These are phyloP conservation scores for Hypselothyrea guttata DNA, from an alignment of 2,888 invertebrate species.

Conservation along the genomic window DNA sequence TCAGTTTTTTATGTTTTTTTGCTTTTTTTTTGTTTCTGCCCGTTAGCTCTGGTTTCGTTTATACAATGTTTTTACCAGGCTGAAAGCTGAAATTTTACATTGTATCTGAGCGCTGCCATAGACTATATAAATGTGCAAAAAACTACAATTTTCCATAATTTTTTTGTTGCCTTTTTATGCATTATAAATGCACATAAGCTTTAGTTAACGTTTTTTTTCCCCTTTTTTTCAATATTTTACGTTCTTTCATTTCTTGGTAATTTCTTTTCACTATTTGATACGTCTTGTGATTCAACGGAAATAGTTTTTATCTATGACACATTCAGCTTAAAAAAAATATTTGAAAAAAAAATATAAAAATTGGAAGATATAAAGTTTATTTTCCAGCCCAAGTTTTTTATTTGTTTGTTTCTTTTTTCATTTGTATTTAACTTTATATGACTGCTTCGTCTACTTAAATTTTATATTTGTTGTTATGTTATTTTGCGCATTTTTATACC, in stretches of 20 bases:
- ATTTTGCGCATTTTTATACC: slow-evolving; percentile 26
- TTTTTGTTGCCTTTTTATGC: no score
- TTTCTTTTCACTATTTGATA: slow-evolving; percentile 33
- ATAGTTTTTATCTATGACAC: slow-evolving; percentile 61
- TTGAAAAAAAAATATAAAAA: not conserved
- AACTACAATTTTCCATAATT: no score
- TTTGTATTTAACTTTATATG: not conserved
- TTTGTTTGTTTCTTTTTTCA: slow-evolving; percentile 12
- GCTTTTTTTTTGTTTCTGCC: slow-evolving; percentile 8
- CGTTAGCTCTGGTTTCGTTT: slow-evolving; percentile 45
- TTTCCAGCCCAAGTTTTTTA: slow-evolving; percentile 29
- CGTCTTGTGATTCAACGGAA: slow-evolving; percentile 60
- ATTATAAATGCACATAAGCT: no score
- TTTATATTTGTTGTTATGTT: slow-evolving; percentile 16
- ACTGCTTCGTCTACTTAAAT: slow-evolving; percentile 11
- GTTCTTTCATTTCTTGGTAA: no score
- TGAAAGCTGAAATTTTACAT: slow-evolving; percentile 2
- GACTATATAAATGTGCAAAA: no score
- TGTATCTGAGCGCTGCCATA: slow-evolving; percentile 10
- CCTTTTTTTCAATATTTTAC: not conserved
- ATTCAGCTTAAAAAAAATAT: slow-evolving; percentile 11
- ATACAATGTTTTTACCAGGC: slow-evolving; percentile 1
- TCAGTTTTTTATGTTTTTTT: slow-evolving; percentile 1
- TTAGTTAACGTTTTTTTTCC: slow-evolving; percentile 1
- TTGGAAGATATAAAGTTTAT: slow-evolving; percentile 21